Base-by-base conservation (phyloP, 2,113 vertebrate species). In the Pteropus alecto region DNA sequence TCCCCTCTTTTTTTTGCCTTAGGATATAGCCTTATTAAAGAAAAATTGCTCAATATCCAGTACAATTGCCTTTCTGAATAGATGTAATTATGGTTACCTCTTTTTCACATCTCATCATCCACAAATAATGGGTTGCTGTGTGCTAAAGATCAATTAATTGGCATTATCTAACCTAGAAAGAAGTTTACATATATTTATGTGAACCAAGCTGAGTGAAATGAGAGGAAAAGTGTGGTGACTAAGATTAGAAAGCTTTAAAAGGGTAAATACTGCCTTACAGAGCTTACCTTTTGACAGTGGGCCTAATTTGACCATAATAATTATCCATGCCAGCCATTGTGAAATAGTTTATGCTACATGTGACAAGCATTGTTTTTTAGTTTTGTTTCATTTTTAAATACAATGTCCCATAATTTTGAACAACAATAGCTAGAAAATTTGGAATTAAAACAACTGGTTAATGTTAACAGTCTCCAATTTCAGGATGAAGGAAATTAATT, bases 401-500 rank as follows among this genome's bases (percentile, higher is more conserved):
- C 30, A 79, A 71, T 35, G 58, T 46, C 54, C 60, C 30, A 16
- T 61, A 60, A 88, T 46, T 70, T 85, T 78, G n/a, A 74, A 92
- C 19, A 94, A 74, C 22, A 84, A 76, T 30, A 71, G 61, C 81
- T 87, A 74, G 35, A 61, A 81, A 77, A 92, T 58, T n/a, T 83
- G 67, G 43, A 97, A 89, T 94, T 24, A 86, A 94, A 83, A 48
- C 26, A 90, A 92, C 22, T 74, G 83, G 63, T 24, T 92, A 82
- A 87, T 0, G 14, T n/a, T 43, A 79, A 54, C 28, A 15, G 12
- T 90, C 71, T 96, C 60, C 70, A 81, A 46, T 94, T 96, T 88
- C 65, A 81, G 26, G 21, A 84, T 19, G 26, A 93, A 89, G 16
- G 24, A 87, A 90, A 70, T 6, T 63, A 19, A 67, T n/a, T 94